Base-by-base conservation (phyloP, 2,797 vertebrate genomes). In the Sebastes matsubarae region DNA sequence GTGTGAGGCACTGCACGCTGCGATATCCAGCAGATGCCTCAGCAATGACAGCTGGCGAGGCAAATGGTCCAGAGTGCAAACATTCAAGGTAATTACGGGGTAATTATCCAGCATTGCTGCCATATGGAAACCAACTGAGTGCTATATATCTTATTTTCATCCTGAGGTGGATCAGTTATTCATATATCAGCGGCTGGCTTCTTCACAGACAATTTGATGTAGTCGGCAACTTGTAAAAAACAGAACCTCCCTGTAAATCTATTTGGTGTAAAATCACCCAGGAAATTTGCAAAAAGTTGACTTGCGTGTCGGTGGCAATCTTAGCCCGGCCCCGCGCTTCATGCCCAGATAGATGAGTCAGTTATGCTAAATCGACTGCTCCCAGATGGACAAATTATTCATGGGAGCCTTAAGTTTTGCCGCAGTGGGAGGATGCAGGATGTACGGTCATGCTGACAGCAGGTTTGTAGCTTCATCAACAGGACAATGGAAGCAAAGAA, bases 31-130 rank as follows among this genome's bases (percentile, higher is more conserved):
- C 89, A 87, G 86, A 92, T 83, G 89, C 84, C 81, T 90, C 60
- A 2, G 67, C 36, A 54, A 82, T 91, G 92, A 94, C 94, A 94
- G 94, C 92, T 94, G 95, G 88, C 4, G 78, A 88, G 60, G 91
- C 87, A 93, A 95, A 94, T 88, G 93, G 93, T 91, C 88, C 92
- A 88, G 92, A 90, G 93, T 93, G 91, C 90, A 93, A 93, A 93
- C 88, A 94, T 93, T 89, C 86, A 83, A 93, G 78, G 93, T 94
- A 95, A 95, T 95, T 95, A 95, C 54, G 34, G 80, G 88, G 85
- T 93, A 92, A 95, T 95, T 94, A 96, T 86, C 89, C 85, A 70
- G 70, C 82, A 91, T 80, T 81, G 77, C 87, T 36, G 85, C 94
- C 95, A 95, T 95, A 95, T 95, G 93, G 94, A 94, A 89, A 88